Percentiles rank a stretch among this genome's conserved stretches.
Evolutionary conservation across 2,797 vertebrate genomes (phyloP).

Genomic region (Anniella stebbinsi): DNA sequence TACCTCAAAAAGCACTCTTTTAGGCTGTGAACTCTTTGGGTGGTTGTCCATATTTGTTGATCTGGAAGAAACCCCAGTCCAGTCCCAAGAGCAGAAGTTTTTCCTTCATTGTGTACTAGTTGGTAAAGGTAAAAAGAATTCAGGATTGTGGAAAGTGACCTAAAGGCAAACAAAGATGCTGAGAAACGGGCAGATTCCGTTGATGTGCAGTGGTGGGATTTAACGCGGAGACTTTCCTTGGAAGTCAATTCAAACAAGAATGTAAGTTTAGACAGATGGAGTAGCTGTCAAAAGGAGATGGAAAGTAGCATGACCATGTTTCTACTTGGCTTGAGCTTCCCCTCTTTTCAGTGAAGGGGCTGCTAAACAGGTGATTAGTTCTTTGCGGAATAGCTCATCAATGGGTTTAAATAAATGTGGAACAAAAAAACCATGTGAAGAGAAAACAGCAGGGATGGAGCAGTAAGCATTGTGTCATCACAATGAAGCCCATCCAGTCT

Average conservation of each 20-base stretch:
- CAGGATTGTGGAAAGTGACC: not conserved
- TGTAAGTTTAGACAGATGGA: not conserved
- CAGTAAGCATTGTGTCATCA: not conserved
- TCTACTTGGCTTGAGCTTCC: not conserved
- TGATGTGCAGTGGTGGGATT: not conserved
- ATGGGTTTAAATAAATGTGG: not conserved
- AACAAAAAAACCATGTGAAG: not conserved
- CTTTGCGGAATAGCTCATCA: conserved; percentile 6
- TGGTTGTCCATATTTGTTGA: not conserved
- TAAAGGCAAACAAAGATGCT: not conserved
- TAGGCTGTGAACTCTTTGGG: not conserved
- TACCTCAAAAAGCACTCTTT: not conserved
- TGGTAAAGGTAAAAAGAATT: not conserved
- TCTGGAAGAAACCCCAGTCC: too few species aligned
- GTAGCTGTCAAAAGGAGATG: not conserved
- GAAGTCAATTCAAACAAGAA: not conserved
- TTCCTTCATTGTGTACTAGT: not conserved
- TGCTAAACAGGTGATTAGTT: conserved; percentile 4
- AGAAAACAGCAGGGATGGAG: not conserved
- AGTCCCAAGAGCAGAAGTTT: not conserved
- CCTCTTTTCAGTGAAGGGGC: not conserved
- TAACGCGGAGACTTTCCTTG: not conserved
- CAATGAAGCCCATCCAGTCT: not conserved
- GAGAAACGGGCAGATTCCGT: not conserved
- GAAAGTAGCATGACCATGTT: not conserved